A percentile compares a stretch with the other conserved stretches of the same genome.
Conservation (phyloP, 2,113 vertebrate genomes). For the Conger conger region DNA sequence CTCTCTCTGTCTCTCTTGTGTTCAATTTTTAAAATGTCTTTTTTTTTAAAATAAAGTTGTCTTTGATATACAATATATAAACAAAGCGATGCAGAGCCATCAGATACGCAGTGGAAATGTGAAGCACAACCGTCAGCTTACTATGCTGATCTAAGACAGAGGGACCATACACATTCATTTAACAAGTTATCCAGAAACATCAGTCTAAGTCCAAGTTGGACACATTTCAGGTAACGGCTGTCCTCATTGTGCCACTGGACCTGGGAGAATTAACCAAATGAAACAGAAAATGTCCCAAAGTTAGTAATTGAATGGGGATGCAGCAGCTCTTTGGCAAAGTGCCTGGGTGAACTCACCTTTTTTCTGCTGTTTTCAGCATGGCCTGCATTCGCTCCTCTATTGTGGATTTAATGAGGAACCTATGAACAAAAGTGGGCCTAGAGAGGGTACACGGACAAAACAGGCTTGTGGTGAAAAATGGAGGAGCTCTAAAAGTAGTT, state of each 20-base stretch:
- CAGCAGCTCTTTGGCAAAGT: neutral
- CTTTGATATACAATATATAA: neutral
- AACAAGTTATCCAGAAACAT: too few species aligned
- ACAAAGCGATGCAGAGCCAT: neutral
- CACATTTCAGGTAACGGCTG: too few species aligned
- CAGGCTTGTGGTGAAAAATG: neutral
- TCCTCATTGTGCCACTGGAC: neutral
- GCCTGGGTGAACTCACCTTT: slow-evolving; percentile 68
- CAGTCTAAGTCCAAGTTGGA: too few species aligned
- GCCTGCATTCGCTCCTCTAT: slow-evolving; percentile 97
- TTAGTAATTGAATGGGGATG: neutral
- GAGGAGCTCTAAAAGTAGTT: neutral
- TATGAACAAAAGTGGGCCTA: slow-evolving; percentile 94
- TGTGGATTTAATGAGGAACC: slow-evolving; percentile 96
- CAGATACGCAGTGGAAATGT: neutral
- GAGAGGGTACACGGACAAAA: slow-evolving; percentile 39
- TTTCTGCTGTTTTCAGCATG: slow-evolving; percentile 93
- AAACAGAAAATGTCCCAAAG: neutral
- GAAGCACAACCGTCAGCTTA: neutral
- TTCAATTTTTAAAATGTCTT: too few species aligned
- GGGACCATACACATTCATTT: neutral
- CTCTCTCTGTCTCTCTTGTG: too few species aligned
- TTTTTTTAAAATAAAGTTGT: neutral
- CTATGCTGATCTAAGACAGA: neutral
- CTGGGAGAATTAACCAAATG: neutral